These are phyloP conservation scores for Apostichopus californicus DNA, from an alignment of 35 echinoderm and acorn worm species.

Conservation along the genomic window DNA sequence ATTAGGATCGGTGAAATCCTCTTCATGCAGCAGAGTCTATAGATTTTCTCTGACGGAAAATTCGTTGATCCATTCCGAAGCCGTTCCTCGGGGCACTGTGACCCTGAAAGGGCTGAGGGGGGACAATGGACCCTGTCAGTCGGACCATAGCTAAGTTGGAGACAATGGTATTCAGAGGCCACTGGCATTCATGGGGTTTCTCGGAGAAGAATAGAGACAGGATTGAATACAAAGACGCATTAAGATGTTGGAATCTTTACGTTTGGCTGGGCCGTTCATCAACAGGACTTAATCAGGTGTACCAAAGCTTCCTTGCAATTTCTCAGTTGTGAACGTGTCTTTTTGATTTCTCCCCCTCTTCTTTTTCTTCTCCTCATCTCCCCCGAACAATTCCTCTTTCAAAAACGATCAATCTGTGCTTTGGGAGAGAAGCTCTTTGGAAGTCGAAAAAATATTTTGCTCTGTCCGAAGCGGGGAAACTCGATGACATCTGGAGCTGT, in stretches of 20 bases:
- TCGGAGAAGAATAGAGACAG: not conserved
- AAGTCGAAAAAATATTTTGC: too few species aligned
- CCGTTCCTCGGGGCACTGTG: conserved; percentile 13
- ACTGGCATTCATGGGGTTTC: conserved; percentile 20
- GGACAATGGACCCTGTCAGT: not conserved
- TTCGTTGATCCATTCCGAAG: conserved; percentile 3
- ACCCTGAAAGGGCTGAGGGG: conserved; percentile 7
- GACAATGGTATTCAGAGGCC: conserved; percentile 26
- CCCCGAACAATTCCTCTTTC: too few species aligned
- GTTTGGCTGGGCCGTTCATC: not conserved
- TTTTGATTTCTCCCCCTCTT: not conserved
- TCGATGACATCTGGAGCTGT: too few species aligned
- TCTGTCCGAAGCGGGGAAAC: too few species aligned
- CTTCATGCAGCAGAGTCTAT: conserved; percentile 2
- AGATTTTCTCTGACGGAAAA: conserved; percentile 28
- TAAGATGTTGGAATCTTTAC: conserved; percentile 7
- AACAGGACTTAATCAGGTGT: conserved; percentile 23
- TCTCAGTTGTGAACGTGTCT: not conserved
- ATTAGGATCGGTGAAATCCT: conserved; percentile 37
- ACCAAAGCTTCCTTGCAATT: not conserved
- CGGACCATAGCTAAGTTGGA: not conserved
- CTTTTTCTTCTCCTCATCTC: too few species aligned
- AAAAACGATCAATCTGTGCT: too few species aligned
- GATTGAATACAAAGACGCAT: not conserved
- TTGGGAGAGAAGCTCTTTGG: too few species aligned